Evolutionary conservation across 2,888 invertebrate species (phyloP), one percentile per base, ranked within the genome.

Genomic region (Chrysodeixis includens): DNA sequence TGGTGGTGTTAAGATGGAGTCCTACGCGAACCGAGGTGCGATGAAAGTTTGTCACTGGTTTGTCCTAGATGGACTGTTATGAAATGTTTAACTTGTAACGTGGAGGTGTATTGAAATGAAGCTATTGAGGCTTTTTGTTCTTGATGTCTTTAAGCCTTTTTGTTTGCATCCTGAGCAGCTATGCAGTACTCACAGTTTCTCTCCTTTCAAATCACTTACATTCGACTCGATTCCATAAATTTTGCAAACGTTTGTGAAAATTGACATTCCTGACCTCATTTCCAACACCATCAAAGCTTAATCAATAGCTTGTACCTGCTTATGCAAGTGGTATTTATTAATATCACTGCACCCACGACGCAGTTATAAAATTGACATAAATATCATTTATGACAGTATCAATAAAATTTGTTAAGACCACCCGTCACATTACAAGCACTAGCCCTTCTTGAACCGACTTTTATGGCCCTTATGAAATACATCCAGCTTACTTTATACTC

Each of bases 1-100:
- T 44, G 67, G 76, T 76, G 79, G 79, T 71, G 79, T 74, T 81
- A 64, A 71, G 66, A 65, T 76, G 74, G 74, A 51, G 73, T 69
- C 76, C 71, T 71, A 71, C 81, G 57, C 69, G 56, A 62, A 55
- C 49, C 69, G 58, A 63, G 58, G 22, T 81, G 57, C 71, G 65
- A 81, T 66, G 76, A 78, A 78, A 81, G 81, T 70, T 66, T 56
- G 56, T 35, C 58, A 65, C 46, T 62, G 56, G 52, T 30, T 62
- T 61, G 35, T 64, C 59, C 53, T 64, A 44, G 10, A 62, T 59
- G 35, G 44, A 12, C 10, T 54, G 53, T 62, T 71, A 51, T 22
- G 8, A 56, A 30, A 59, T 51, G 7, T 49, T 10, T 12, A 32
- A 18, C 8, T 32, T 30, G 30, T 16, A 32, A 22, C 32, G 5